phyloP scores from a whole-genome alignment of 2,113 vertebrate genomes.

The Oryctolagus cuniculus region mOryCun1.1 NC_091441.1:10011001-10011500 shows the following conservation, averaged over 20 bases:
- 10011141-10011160: neutral
- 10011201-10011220: too few relatives aligned
- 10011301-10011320: neutral
- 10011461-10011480: neutral
- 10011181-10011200: too few relatives aligned
- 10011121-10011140: neutral
- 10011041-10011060: too few relatives aligned
- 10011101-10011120: neutral
- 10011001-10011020: too few relatives aligned
- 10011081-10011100: too few relatives aligned
- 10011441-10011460: slow-evolving; percentile 27
- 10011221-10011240: too few relatives aligned
- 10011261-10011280: neutral
- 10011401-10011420: neutral
- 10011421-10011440: slow-evolving; percentile 52
- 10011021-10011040: too few relatives aligned
- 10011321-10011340: neutral
- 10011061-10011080: too few relatives aligned
- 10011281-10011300: neutral
- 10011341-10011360: neutral
- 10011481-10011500: neutral
- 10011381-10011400: slow-evolving; percentile 11
- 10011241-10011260: slow-evolving; percentile 14
- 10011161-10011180: neutral
- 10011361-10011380: neutral